Percentiles rank a stretch among this genome's conserved stretches.
Evolutionary conservation across 2,888 invertebrate species (phyloP).

Genomic region (Pollenia griseotomentosa): DNA sequence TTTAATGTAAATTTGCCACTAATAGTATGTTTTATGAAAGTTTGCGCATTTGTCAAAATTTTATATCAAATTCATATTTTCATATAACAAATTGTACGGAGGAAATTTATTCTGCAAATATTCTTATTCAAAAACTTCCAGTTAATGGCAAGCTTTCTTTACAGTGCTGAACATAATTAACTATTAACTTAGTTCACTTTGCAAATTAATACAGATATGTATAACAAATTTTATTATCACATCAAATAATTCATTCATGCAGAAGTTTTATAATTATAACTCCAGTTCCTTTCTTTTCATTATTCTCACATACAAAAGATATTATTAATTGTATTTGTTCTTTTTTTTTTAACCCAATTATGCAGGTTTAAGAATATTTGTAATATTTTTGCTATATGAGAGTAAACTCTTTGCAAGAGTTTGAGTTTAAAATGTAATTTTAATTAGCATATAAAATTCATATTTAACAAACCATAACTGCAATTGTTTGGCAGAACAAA

Average conservation of each 20-base stretch:
- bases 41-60: too few species aligned
- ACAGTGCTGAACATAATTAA: too few species aligned
- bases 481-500: not conserved
- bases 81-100: too few species aligned
- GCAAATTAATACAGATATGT: too few species aligned
- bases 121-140: too few species aligned
- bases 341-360: slow-evolving; percentile 1
- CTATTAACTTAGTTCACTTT: too few species aligned
- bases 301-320: not conserved
- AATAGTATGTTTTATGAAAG: too few species aligned
- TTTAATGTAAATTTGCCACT: too few species aligned
- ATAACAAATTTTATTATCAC: too few species aligned
- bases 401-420: not conserved
- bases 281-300: not conserved
- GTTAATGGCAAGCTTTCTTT: too few species aligned
- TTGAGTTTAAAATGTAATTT: not conserved
- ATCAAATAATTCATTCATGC: not conserved
- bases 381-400: not conserved
- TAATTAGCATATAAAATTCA: slow-evolving; percentile 5
- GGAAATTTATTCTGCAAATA: too few species aligned
- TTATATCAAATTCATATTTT: too few species aligned
- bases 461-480: slow-evolving; percentile 32
- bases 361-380: not conserved
- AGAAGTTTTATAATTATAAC: slow-evolving; percentile 1
- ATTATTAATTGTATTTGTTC: not conserved